Evolutionary conservation across 2,888 invertebrate species (phyloP).

Genomic region (Drosophila rellima): DNA sequence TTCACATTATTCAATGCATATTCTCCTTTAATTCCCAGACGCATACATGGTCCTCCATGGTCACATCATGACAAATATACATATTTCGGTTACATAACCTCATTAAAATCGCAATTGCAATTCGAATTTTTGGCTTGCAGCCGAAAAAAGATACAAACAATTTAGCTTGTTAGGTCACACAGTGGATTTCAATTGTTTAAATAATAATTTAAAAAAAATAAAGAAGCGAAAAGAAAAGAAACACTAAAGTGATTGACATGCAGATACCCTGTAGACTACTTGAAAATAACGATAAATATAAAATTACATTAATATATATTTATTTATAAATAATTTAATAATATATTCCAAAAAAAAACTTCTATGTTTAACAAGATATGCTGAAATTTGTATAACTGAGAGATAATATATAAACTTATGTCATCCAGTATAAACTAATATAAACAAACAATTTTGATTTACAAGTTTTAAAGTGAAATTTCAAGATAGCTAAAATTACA

Average conservation of each 20-base stretch:
- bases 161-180: constrained; percentile 26
- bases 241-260: not conserved
- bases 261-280: not conserved
- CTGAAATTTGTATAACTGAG: not conserved
- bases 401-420: not conserved
- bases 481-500: not conserved
- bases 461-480: not conserved
- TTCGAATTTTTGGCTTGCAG: constrained; percentile 26
- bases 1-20: constrained; percentile 23
- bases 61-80: constrained; percentile 13
- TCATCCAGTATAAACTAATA: not conserved
- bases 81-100: constrained; percentile 16
- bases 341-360: too few species aligned
- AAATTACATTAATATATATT: too few species aligned
- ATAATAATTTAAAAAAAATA: not conserved
- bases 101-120: constrained; percentile 24
- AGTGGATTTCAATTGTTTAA: constrained; percentile 28
- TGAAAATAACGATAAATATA: not conserved
- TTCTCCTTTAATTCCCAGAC: constrained; percentile 12
- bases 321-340: too few species aligned
- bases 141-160: constrained; percentile 23
- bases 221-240: not conserved
- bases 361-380: not conserved
- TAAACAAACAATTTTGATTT: not conserved
- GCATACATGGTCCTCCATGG: constrained; percentile 12